Evolutionary conservation across 2,797 vertebrate species (phyloP), one percentile per base, ranked within the genome.

Genomic region (Crypturellus tataupa): DNA sequence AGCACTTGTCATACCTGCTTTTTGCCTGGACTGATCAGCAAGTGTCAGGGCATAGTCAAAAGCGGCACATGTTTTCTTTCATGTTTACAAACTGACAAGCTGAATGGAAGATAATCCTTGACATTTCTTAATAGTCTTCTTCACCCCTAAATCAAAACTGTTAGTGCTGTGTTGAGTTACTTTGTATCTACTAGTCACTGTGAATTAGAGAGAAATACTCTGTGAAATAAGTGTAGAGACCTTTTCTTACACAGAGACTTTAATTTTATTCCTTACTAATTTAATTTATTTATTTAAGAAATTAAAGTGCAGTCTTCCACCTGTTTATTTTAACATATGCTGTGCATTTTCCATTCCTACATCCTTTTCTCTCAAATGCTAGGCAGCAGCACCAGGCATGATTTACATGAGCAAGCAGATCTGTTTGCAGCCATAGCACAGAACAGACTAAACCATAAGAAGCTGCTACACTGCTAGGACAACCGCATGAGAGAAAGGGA

Each of bases 1-100:
- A 92, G 67, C 93, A 51, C 77, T 94, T 90, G 93, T 94, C 76
- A 86, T 47, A 90, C 93, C 95, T 96, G 94, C 86, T 92, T 95
- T 95, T 93, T 96, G 81, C 94, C 94, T 65, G 82, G 80, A 85
- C 84, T 62, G 68, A 95, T 90, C 86, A 35, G 63, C 71, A 69
- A 62, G 31, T 89, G 63, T 55, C 56, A 53, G 59, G 85, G 93
- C 92, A 89, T 10, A 88, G 70, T 68, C 77, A 89, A 81, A 86
- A 84, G 67, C 11, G 8, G 1, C 35, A 20, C 82, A 27, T 90
- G 92, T 93, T 96, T 90, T 85, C 67, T 87, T 78, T 21, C 25
- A 23, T 87, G 71, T 94, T 95, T 88, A 87, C 79, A 83, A 80
- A 79, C 69, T 90, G 72, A 62, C 47, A 94, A 89, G 55, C 55